Base-by-base conservation (phyloP, 2,113 vertebrate species). In the Lophochroa leadbeateri region DNA sequence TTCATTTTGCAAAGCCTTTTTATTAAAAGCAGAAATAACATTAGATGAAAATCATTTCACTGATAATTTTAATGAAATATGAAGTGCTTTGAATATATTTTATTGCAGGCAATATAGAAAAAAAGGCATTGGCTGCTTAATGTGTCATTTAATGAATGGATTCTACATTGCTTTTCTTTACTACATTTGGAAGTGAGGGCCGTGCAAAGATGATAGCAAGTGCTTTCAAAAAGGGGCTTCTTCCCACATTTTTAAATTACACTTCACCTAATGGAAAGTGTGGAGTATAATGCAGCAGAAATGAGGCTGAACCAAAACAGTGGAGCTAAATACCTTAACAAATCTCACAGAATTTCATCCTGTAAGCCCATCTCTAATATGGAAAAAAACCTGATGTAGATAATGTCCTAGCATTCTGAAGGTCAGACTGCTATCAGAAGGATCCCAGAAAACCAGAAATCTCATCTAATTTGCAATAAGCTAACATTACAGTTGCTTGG, bases 41-140 rank as follows among this genome's bases (percentile, higher is more conserved):
- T 97, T 95, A 94, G 97, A 93, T 97, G 97, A 95, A 98, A 98
- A 97, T 97, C 84, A 96, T 95, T 98, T 97, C 49, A 4, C 92
- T 96, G 96, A 96, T 96, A 97, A 97, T 97, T 97, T 97, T 82
- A 97, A 97, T 98, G 95, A 98, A 98, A 97, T 97, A 95, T 95
- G 97, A 94, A 97, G 87, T 95, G 65, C 76, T 94, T 95, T 96
- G 91, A 97, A 89, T 97, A 96, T 95, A 96, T 95, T 97, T 96
- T 94, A 96, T 94, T 96, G 96, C 85, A 95, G 89, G 90, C 77
- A 95, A 90, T 96, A 87, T 65, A 95, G 91, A 86, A 89, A 95
- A 95, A 97, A 97, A 96, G 96, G 83, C 65, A 95, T 70, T 94
- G 41, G 87, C 89, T 92, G 92, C 82, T 96, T 72, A 93, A 90